Evolutionary conservation across 1,140 invertebrate species (phyloP).

Genomic region (Spodoptera litura): DNA sequence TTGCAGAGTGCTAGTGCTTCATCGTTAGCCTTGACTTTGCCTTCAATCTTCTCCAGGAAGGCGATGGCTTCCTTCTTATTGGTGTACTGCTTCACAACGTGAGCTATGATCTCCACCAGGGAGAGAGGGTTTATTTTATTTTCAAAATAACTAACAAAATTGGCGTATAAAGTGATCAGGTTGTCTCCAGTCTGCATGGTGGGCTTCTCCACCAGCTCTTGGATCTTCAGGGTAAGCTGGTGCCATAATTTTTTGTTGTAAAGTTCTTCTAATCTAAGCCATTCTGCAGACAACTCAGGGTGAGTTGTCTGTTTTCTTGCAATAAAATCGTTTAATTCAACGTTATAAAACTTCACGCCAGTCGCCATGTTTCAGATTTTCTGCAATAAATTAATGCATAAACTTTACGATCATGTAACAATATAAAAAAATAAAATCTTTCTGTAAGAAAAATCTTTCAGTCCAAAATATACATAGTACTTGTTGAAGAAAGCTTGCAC

Average conservation of each 20-base stretch:
- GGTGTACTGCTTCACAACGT: slow-evolving; percentile 92
- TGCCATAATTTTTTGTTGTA: slow-evolving; percentile 98
- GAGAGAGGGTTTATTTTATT: slow-evolving; percentile 98
- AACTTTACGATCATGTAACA: no score
- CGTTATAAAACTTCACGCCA: slow-evolving; percentile 77
- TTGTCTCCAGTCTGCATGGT: slow-evolving; percentile 92
- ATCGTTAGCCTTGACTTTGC: slow-evolving; percentile 95
- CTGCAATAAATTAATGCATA: no score
- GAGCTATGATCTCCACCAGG: slow-evolving; percentile 94
- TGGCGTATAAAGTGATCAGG: slow-evolving; percentile 95
- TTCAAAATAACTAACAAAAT: slow-evolving; percentile 97
- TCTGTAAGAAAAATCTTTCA: no score
- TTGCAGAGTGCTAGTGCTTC: slow-evolving; percentile 95
- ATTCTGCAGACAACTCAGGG: slow-evolving; percentile 91
- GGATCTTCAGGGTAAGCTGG: slow-evolving; percentile 95
- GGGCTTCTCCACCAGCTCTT: slow-evolving; percentile 93
- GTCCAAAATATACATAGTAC: no score
- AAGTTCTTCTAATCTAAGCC: slow-evolving; percentile 94
- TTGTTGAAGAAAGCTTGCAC: no score
- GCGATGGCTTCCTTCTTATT: slow-evolving; percentile 93
- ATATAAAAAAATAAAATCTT: no score
- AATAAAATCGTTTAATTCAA: slow-evolving; percentile 83
- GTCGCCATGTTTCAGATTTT: slow-evolving; percentile 80
- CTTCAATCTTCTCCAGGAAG: slow-evolving; percentile 94
- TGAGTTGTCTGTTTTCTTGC: slow-evolving; percentile 89